These are phyloP conservation scores for Ciconia nigra DNA, from an alignment of 2,797 vertebrate genomes.

Conservation along the genomic window DNA sequence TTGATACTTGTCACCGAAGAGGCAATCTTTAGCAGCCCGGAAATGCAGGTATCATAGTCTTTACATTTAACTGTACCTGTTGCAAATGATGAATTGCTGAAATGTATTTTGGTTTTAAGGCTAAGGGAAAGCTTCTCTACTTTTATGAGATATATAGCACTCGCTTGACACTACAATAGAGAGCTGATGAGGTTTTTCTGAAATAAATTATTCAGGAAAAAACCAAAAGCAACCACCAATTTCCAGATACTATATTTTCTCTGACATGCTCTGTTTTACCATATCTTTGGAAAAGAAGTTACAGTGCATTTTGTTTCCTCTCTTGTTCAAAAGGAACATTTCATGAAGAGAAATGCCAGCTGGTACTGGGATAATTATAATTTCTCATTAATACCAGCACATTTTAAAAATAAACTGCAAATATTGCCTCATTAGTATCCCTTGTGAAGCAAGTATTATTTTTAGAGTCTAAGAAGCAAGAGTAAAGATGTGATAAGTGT, in stretches of 20 bases:
- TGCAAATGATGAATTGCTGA: neutral
- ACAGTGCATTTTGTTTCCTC: slow-evolving; percentile 23
- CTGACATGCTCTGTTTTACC: neutral
- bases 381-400: slow-evolving; percentile 36
- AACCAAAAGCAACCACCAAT: neutral
- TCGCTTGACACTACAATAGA: neutral
- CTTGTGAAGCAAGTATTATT: slow-evolving; percentile 39
- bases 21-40: neutral
- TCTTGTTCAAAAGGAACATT: slow-evolving; percentile 46
- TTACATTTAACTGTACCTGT: neutral
- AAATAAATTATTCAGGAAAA: neutral
- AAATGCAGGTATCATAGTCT: neutral
- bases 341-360: slow-evolving; percentile 32
- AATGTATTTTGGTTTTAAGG: neutral
- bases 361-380: slow-evolving; percentile 48
- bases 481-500: neutral
- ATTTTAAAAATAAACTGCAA: slow-evolving; percentile 22
- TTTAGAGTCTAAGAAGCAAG: neutral
- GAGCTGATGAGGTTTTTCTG: neutral
- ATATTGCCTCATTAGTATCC: slow-evolving; percentile 36
- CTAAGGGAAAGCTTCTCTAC: neutral
- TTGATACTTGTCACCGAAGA: neutral
- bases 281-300: neutral
- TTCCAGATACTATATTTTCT: neutral
- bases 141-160: neutral